Base-by-base conservation (phyloP, 2,113 vertebrate species). In the Oncorhynchus clarkii region DNA sequence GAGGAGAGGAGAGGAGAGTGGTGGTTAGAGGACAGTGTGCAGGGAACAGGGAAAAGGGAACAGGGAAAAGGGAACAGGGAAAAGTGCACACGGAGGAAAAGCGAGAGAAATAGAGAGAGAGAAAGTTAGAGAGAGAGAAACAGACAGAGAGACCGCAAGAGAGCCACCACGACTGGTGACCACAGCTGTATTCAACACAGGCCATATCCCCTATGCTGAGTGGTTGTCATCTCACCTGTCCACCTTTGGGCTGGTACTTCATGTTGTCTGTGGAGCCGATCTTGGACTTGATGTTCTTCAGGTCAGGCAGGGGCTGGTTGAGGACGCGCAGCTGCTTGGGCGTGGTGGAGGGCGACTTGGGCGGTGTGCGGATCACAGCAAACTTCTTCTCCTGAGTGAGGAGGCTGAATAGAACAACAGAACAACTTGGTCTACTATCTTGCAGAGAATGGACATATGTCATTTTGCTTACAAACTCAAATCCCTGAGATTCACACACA, bases 241-340 rank as follows among this genome's bases (percentile, higher is more conserved):
- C 96, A 2, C 96, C 96, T 90, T 97, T 98, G 12, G 97, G 96
- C 85, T 97, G 96, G 84, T 98, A 96, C 81, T 94, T 98, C 77
- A 98, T 93, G 85, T 98, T 98, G 78, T 96, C 88, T 45, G 94
- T 98, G 72, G 97, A 98, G 57, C 96, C 96, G 0, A 98, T 96
- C 94, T 98, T 98, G 85, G 97, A 98, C 88, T 94, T 96, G 87
- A 98, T 93, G 13, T 96, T 97, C 92, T 95, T 97, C 88, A 98
- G 93, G 87, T 98, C 96, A 26, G 97, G 97, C 79, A 98, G 92
- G 26, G 97, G 97, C 75, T 97, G 96, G 80, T 95, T 97, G 84
- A 97, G 90, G 48, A 98, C 92, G 77, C 96, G 95, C 71, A 98
- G 94, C 87, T 98, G 97, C 85, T 96, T 94, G 0, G 96, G 95